phyloP scores from a whole-genome alignment of 2,113 vertebrate species.

The Crotalus helleri region DNA sequence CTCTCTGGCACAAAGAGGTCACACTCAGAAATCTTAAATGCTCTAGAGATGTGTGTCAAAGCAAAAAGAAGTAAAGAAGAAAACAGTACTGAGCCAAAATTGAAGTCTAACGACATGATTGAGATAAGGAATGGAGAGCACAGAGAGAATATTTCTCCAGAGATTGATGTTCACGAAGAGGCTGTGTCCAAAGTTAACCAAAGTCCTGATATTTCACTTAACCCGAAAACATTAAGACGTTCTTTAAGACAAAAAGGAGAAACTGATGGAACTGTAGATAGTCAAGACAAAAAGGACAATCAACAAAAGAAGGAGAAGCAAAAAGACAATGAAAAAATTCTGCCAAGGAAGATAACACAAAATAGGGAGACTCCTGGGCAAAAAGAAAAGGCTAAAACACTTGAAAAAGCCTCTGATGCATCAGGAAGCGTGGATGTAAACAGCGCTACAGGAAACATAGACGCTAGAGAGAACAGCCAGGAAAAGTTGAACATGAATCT shows the following conservation, averaged over 20 bases:
- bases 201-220: too few species aligned
- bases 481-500: constrained; percentile 43
- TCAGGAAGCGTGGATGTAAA: constrained; percentile 30
- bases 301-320: constrained; percentile 50
- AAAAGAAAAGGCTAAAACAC: constrained; percentile 49
- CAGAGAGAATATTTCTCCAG: too few species aligned
- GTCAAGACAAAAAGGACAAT: constrained; percentile 67
- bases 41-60: neutral
- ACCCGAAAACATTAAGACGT: too few species aligned
- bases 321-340: constrained; percentile 63
- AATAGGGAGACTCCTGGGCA: constrained; percentile 53
- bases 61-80: neutral
- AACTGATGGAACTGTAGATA: constrained; percentile 53
- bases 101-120: neutral
- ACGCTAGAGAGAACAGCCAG: constrained; percentile 28
- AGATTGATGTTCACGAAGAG: too few species aligned
- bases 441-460: constrained; percentile 12
- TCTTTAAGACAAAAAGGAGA: constrained; percentile 67
- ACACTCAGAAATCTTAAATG: neutral
- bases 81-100: neutral
- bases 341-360: constrained; percentile 44
- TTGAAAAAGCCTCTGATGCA: constrained; percentile 40
- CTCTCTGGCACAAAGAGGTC: constrained; percentile 46
- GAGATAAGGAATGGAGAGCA: constrained; percentile 24
- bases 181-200: too few species aligned